These are phyloP conservation scores for Melanotaenia maccullochi DNA, from an alignment of 2,797 vertebrate genomes.

Conservation along the genomic window DNA sequence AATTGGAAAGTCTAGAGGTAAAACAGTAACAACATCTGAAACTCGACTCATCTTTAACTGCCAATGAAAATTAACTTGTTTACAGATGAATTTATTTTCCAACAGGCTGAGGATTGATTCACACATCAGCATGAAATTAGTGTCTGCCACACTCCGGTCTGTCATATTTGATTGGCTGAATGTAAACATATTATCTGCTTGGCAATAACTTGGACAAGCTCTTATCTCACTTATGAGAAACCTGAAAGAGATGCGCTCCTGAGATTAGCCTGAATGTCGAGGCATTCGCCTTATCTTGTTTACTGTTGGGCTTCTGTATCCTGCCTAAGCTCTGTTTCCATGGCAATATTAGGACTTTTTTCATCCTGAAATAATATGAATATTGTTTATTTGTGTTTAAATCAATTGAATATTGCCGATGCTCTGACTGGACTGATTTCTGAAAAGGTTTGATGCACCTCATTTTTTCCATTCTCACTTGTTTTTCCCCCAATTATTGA, in stretches of 20 bases:
- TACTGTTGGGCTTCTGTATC: conserved; percentile 33
- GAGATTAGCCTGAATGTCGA: conserved; percentile 49
- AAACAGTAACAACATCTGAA: not conserved
- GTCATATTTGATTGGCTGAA: conserved; percentile 29
- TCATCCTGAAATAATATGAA: conserved; percentile 43
- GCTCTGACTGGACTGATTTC: conserved; percentile 56
- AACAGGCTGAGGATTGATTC: conserved; percentile 2
- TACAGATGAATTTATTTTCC: not conserved
- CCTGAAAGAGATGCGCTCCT: conserved; percentile 37
- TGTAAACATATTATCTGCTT: conserved; percentile 32
- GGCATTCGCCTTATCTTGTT: conserved; percentile 63
- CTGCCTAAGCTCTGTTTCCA: conserved; percentile 61
- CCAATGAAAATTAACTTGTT: not conserved
- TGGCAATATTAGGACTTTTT: conserved; percentile 57
- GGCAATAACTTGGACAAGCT: conserved; percentile 52
- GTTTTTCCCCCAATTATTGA: not conserved
- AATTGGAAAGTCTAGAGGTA: not conserved
- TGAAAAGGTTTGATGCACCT: conserved; percentile 9
- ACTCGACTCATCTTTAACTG: not conserved
- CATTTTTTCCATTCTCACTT: not conserved
- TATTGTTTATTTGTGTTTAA: conserved; percentile 49
- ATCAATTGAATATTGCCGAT: conserved; percentile 60
- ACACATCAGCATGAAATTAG: conserved; percentile 29
- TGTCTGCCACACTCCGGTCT: not conserved
- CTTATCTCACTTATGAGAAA: conserved; percentile 65